Conservation (phyloP, 2,888 invertebrate genomes). For the Agrilus biguttatus region DNA sequence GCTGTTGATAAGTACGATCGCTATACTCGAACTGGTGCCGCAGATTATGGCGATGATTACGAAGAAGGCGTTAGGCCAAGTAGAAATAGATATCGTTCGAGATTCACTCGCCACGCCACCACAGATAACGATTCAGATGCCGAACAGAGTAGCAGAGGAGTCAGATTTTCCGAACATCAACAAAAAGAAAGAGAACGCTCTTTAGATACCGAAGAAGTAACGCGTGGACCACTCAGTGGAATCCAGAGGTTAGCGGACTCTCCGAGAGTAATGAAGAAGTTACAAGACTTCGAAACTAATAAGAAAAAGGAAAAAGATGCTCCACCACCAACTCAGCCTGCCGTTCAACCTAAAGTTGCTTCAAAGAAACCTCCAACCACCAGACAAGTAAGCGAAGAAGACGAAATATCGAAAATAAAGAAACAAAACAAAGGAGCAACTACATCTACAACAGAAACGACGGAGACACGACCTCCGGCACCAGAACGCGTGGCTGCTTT, state of each 20-base stretch:
- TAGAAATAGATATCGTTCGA: slow-evolving; percentile 55
- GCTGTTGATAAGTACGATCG: slow-evolving; percentile 24
- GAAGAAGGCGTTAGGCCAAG: slow-evolving; percentile 47
- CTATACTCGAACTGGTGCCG: slow-evolving; percentile 26
- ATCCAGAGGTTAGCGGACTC: slow-evolving; percentile 79
- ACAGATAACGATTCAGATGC: slow-evolving; percentile 66
- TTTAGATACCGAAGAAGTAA: slow-evolving; percentile 79
- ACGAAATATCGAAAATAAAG: slow-evolving; percentile 77
- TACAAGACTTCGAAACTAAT: slow-evolving; percentile 60
- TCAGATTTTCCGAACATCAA: slow-evolving; percentile 50
- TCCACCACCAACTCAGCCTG: slow-evolving; percentile 36
- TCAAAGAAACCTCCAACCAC: slow-evolving; percentile 43
- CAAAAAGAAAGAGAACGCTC: slow-evolving; percentile 57
- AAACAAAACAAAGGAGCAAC: slow-evolving; percentile 68
- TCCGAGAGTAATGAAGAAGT: slow-evolving; percentile 75
- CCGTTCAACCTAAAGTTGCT: slow-evolving; percentile 39
- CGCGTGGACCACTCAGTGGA: slow-evolving; percentile 73
- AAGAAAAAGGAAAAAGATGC: slow-evolving; percentile 66
- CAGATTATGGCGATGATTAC: slow-evolving; percentile 54
- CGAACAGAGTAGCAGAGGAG: slow-evolving; percentile 44
- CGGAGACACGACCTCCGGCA: slow-evolving; percentile 32
- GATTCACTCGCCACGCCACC: slow-evolving; percentile 35
- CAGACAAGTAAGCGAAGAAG: slow-evolving; percentile 76
- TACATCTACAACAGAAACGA: slow-evolving; percentile 39
- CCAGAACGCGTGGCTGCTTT: slow-evolving; percentile 35